A percentile compares a stretch with the other conserved stretches of the same genome.
These are phyloP conservation scores for Sitta carolinensis DNA, from an alignment of 2,797 vertebrate genomes.

Conservation along the genomic window DNA sequence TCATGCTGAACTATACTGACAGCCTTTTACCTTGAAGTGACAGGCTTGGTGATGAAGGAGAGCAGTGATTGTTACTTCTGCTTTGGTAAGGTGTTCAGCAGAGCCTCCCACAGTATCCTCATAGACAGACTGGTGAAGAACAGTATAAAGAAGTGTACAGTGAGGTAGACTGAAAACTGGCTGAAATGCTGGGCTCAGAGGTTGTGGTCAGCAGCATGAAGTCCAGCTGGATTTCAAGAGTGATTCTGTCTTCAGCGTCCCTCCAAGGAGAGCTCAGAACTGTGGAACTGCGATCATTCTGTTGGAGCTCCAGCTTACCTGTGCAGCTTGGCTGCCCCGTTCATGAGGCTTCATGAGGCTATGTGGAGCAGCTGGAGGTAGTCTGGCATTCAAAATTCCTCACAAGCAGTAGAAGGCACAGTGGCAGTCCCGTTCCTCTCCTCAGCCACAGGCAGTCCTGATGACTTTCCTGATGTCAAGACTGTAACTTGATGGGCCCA, in stretches of 20 bases:
- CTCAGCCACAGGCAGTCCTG: neutral
- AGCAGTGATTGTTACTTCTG: neutral
- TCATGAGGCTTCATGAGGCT: neutral
- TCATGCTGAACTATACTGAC: neutral
- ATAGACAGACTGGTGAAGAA: neutral
- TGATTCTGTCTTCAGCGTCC: neutral
- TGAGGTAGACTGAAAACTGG: neutral
- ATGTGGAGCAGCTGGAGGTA: neutral
- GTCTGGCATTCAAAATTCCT: neutral
- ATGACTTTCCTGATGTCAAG: neutral
- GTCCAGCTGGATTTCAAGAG: neutral
- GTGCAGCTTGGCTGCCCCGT: neutral
- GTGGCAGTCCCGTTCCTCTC: neutral
- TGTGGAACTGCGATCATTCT: rapidly evolving
- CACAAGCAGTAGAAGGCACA: neutral
- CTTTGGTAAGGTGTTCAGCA: neutral
- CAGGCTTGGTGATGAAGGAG: neutral
- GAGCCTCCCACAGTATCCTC: neutral
- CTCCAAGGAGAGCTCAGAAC: neutral
- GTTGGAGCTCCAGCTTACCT: neutral
- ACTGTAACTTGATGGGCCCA: neutral
- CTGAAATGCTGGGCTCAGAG: neutral
- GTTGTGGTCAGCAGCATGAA: neutral
- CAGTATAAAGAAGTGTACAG: neutral
- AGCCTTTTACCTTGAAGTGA: neutral